Evolutionary conservation across 2,888 invertebrate species (phyloP).

Genomic region (Tribolium freemani): DNA sequence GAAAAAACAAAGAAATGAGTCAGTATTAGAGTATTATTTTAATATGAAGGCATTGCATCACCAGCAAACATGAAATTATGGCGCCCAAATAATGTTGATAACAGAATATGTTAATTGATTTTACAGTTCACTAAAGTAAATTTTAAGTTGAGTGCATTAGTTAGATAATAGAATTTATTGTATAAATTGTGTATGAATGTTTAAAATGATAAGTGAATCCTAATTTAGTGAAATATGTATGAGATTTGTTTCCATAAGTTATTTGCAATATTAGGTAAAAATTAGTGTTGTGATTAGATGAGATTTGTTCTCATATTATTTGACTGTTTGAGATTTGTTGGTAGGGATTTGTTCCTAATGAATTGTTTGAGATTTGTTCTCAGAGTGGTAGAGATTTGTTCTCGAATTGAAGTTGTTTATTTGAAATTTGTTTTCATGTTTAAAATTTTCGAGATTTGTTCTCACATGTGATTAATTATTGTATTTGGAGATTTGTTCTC

Average conservation of each 20-base stretch:
- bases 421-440: no score
- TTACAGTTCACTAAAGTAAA: neutral
- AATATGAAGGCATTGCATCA: neutral
- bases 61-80: neutral
- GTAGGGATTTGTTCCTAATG: neutral
- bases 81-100: neutral
- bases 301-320: neutral
- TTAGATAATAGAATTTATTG: neutral
- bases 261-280: no score
- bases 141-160: neutral
- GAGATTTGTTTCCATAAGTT: neutral
- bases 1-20: slow-evolving; percentile 56
- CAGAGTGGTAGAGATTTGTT: neutral
- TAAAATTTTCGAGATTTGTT: no score
- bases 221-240: neutral
- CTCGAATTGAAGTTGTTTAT: neutral
- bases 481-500: no score
- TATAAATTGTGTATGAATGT: no score
- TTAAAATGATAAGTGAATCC: neutral
- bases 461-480: no score
- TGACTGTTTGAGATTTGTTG: neutral
- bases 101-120: neutral
- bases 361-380: neutral
- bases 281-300: no score
- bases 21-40: slow-evolving; percentile 59